Evolutionary conservation across 2,113 vertebrate species (phyloP), one percentile per base, ranked within the genome.

Genomic region (Ophiodon elongatus): DNA sequence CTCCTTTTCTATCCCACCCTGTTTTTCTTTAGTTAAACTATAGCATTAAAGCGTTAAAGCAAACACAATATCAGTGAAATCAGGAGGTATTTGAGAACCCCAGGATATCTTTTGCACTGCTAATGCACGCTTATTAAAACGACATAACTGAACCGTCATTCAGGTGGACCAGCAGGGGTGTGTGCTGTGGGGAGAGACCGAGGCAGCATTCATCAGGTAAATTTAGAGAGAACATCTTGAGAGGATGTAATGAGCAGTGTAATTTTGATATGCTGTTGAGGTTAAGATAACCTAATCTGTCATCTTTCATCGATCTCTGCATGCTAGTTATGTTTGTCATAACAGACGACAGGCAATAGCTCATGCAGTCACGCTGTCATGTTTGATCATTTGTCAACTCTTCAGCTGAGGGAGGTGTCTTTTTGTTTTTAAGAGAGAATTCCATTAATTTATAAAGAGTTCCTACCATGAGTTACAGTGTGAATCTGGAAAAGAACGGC

Each of bases 231-330:
- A 88, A 89, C 76, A 83, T 87, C 82, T 85, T 63, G 63, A 79
- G 57, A 79, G 62, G 76, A 82, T 77, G 77, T 90, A 91, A 92
- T 89, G 79, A 91, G 59, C 47, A 43, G 82, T 70, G 80, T 68
- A 79, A 64, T 73, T 91, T 68, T 88, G 76, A 85, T 83, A 76
- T 74, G 68, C 87, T 62, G 83, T 8, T 19, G 82, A 89, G 89
- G 88, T 89, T 80, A 89, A 82, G 62, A 89, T 86, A 88, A 92
- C 76, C 90, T 88, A 87, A 93, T 92, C 79, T 92, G 92, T 92
- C 89, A 81, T 78, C 76, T 86, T 64, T 86, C 85, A 92, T 92
- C 83, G 80, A 89, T 91, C 86, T 83, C 82, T 45, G 69, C 60
- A 35, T 76, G 80, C 79, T 85, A 75, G 50, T 89, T 84, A 84